A percentile compares a stretch with the other conserved stretches of the same genome.
Evolutionary conservation across 2,888 invertebrate species (phyloP).

Genomic region (Drosophila imparisetae): DNA sequence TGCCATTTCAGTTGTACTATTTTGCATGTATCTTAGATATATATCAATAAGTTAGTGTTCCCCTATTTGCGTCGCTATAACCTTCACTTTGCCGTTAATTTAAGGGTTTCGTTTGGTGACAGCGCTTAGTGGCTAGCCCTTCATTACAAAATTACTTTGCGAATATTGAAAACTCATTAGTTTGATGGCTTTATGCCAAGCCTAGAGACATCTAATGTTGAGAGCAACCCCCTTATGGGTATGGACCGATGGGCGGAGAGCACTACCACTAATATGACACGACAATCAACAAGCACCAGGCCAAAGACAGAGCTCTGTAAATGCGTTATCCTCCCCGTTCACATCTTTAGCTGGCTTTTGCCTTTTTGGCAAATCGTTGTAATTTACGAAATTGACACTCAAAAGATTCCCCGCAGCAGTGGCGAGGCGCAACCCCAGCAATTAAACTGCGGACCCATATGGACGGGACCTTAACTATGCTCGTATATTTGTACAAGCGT

Average conservation of each 20-base stretch:
- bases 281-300: constrained; percentile 47
- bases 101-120: not conserved
- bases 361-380: constrained; percentile 71
- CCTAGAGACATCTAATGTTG: constrained; percentile 18
- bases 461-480: constrained; percentile 26
- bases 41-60: not conserved
- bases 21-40: not conserved
- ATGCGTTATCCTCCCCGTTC: not conserved
- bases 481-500: not conserved
- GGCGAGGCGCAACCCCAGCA: constrained; percentile 62
- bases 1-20: not conserved
- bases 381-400: constrained; percentile 80
- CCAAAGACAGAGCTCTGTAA: constrained; percentile 19
- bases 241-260: constrained; percentile 1
- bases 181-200: constrained; percentile 62
- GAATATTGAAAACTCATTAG: constrained; percentile 72
- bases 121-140: constrained; percentile 12
- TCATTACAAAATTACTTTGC: constrained; percentile 64
- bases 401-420: constrained; percentile 57
- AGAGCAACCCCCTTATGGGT: constrained; percentile 31
- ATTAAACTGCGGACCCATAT: constrained; percentile 70
- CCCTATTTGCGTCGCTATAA: not conserved
- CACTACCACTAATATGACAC: constrained; percentile 44
- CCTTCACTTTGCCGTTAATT: not conserved
- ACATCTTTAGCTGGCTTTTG: constrained; percentile 36